These are phyloP conservation scores for Adrianichthys oophorus DNA, from an alignment of 2,797 vertebrate species.

Conservation along the genomic window DNA sequence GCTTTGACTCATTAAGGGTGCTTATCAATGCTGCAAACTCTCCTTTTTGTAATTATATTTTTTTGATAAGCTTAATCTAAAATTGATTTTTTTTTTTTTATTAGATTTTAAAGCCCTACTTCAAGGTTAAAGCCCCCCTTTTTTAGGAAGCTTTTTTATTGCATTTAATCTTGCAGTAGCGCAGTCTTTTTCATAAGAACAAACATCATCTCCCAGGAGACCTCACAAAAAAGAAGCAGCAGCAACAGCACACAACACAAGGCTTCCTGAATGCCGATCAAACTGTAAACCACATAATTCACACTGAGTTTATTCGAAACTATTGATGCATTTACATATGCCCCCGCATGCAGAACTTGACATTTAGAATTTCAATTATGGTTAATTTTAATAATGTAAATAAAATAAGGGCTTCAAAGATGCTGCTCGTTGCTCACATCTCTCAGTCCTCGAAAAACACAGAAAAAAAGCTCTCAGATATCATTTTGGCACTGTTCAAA, in stretches of 20 bases:
- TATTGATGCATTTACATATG: constrained; percentile 15
- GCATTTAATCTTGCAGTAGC: background rate
- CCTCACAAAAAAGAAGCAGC: constrained; percentile 1
- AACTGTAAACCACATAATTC: constrained; percentile 26
- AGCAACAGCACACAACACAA: constrained; percentile 19
- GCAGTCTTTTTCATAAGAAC: constrained; percentile 10
- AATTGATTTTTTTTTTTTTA: too few species aligned
- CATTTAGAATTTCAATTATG: constrained; percentile 2
- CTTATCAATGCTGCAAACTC: background rate
- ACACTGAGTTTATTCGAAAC: constrained; percentile 25
- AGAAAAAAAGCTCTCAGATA: too few species aligned
- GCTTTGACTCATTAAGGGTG: constrained; percentile 9
- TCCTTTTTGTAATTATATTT: background rate
- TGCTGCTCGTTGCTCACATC: background rate
- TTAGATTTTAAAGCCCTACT: too few species aligned
- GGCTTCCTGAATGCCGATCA: constrained; percentile 46
- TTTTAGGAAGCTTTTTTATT: constrained; percentile 1
- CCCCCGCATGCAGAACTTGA: background rate
- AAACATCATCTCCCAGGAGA: constrained; percentile 25
- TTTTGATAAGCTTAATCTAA: too few species aligned
- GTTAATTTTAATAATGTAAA: background rate
- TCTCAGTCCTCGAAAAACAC: too few species aligned
- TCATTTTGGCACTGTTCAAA: too few species aligned
- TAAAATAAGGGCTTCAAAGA: background rate
- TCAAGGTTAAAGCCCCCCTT: background rate